phyloP scores from a whole-genome alignment of 2,113 vertebrate genomes.

The Ctenodactylus gundi region DNA sequence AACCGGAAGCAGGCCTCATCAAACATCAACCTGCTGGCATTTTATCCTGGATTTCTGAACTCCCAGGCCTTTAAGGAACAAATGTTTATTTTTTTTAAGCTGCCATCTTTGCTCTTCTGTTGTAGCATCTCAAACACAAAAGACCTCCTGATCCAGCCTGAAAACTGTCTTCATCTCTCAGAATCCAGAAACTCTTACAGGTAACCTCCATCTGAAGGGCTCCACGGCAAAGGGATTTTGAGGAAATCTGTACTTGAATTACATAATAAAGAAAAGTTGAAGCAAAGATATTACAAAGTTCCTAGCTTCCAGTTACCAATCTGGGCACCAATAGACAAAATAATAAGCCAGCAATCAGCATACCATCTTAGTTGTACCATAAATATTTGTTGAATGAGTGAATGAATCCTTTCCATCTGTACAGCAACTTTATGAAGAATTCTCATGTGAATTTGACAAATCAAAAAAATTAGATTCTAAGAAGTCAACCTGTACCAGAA shows the following conservation, averaged over 20 bases:
- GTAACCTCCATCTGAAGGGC: not conserved
- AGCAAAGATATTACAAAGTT: not conserved
- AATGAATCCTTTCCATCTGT: not conserved
- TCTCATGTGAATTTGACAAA: not conserved
- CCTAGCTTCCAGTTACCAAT: not conserved
- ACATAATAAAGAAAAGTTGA: not conserved
- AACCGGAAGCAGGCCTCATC: not conserved
- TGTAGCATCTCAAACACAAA: not conserved
- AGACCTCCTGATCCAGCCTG: not conserved
- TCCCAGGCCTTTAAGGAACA: not conserved
- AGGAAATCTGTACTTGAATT: not conserved
- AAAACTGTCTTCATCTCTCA: not conserved
- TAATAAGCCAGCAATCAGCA: too few relatives aligned
- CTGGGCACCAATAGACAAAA: not conserved
- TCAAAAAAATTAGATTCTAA: not conserved
- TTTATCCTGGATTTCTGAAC: too few relatives aligned
- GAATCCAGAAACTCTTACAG: not conserved
- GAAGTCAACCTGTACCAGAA: not conserved
- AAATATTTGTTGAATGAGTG: not conserved
- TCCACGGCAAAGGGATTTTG: conserved; percentile 5
- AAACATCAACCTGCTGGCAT: not conserved
- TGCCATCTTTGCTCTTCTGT: not conserved
- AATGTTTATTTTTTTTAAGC: not conserved
- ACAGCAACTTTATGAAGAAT: not conserved
- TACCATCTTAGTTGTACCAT: not conserved